A percentile compares a stretch with the other conserved stretches of the same genome.
These are phyloP conservation scores for Rhinogobio ventralis DNA, from an alignment of 2,797 vertebrate species.

Conservation along the genomic window DNA sequence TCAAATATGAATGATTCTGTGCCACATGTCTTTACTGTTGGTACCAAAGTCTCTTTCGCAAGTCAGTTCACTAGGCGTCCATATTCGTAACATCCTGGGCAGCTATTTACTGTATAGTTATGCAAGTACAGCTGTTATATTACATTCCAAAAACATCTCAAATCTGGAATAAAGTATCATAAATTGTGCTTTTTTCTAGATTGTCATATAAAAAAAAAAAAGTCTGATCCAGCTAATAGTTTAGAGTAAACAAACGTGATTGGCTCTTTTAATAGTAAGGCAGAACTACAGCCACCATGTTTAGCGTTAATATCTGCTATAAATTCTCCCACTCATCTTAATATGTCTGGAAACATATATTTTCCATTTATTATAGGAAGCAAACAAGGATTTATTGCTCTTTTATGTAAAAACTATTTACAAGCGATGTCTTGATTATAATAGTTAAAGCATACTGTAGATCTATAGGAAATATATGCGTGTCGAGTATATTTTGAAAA, in stretches of 20 bases:
- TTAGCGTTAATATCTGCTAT: background rate
- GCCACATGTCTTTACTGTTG: conserved; percentile 24
- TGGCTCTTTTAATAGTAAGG: background rate
- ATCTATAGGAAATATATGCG: conserved; percentile 28
- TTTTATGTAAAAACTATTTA: background rate
- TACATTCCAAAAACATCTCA: conserved; percentile 3
- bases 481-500: conserved; percentile 60
- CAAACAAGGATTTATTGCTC: background rate
- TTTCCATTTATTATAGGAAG: background rate
- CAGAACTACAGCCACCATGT: background rate
- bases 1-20: conserved; percentile 28
- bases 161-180: background rate
- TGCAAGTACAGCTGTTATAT: background rate
- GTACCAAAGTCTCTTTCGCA: background rate
- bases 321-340: background rate
- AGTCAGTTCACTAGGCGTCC: background rate
- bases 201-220: background rate
- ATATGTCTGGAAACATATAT: conserved; percentile 4
- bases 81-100: background rate
- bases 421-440: conserved; percentile 3
- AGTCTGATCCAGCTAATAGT: background rate
- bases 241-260: background rate
- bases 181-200: background rate
- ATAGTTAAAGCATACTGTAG: background rate
- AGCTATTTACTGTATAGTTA: background rate